These are phyloP conservation scores for Habroteleia sp. DNA, from an alignment of 2,888 invertebrate species.

Conservation along the genomic window DNA sequence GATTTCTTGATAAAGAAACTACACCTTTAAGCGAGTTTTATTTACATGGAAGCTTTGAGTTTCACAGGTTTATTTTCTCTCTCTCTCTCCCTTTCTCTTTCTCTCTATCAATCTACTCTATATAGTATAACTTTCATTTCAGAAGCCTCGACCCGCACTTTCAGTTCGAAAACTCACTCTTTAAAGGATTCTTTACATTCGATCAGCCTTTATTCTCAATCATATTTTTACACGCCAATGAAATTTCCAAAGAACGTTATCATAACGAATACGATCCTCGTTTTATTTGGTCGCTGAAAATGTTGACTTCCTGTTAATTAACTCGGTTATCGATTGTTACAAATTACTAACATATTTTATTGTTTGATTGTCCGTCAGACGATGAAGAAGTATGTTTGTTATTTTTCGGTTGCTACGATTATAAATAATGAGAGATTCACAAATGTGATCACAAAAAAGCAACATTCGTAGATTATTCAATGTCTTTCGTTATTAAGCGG, in stretches of 20 bases:
- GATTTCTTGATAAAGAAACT: slow-evolving; percentile 35
- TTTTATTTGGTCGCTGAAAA: slow-evolving; percentile 3
- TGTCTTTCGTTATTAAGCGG: too few relatives aligned
- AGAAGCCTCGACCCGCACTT: slow-evolving; percentile 40
- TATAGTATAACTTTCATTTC: slow-evolving; percentile 49
- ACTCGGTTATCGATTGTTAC: slow-evolving; percentile 17
- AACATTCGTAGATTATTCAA: too few relatives aligned
- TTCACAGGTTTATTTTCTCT: too few relatives aligned
- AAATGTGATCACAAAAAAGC: too few relatives aligned
- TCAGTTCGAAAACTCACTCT: slow-evolving; percentile 29
- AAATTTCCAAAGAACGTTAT: slow-evolving; percentile 16
- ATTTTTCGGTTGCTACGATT: too few relatives aligned
- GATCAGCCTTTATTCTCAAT: slow-evolving; percentile 25
- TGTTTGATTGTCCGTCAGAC: too few relatives aligned
- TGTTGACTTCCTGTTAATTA: slow-evolving; percentile 21
- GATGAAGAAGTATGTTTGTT: too few relatives aligned
- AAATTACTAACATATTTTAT: slow-evolving; percentile 2
- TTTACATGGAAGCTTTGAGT: slow-evolving; percentile 45
- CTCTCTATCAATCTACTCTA: slow-evolving; percentile 27
- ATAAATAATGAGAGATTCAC: too few relatives aligned
- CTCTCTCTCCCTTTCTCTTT: too few relatives aligned
- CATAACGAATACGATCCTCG: slow-evolving; percentile 23
- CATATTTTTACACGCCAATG: slow-evolving; percentile 14
- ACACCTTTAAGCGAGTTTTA: slow-evolving; percentile 39
- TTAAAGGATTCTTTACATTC: slow-evolving; percentile 42